A percentile compares a stretch with the other conserved stretches of the same genome.
Evolutionary conservation across 2,797 vertebrate species (phyloP).

Genomic region (Rhinogobio ventralis): DNA sequence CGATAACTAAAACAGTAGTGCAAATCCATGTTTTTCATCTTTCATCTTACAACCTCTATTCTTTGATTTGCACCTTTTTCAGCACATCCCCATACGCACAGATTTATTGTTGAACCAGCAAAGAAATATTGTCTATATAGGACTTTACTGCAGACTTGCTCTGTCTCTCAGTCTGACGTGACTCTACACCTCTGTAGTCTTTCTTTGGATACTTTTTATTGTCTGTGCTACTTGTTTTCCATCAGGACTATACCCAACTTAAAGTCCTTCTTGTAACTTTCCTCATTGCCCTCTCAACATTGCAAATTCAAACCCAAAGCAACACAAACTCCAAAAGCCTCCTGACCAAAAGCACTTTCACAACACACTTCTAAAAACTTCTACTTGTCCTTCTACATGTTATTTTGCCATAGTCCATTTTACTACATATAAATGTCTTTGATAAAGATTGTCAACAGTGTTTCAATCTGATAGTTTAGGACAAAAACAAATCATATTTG

Average conservation of each 20-base stretch:
- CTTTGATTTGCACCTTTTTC: conserved; percentile 12
- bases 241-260: neutral
- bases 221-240: conserved; percentile 32
- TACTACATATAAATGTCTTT: conserved; percentile 46
- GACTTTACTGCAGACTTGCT: conserved; percentile 29
- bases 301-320: conserved; percentile 66
- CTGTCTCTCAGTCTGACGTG: conserved; percentile 42
- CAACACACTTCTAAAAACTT: conserved; percentile 54
- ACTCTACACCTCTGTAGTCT: conserved; percentile 26
- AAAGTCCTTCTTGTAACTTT: conserved; percentile 66
- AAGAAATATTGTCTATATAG: neutral
- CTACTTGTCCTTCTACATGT: conserved; percentile 58
- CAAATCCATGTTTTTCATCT: conserved; percentile 3
- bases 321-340: conserved; percentile 66
- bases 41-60: conserved; percentile 4
- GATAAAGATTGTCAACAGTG: conserved; percentile 17
- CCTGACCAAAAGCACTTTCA: conserved; percentile 43
- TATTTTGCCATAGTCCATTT: conserved; percentile 51
- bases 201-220: conserved; percentile 21
- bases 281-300: conserved; percentile 66
- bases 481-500: conserved; percentile 32
- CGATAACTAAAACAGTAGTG: conserved; percentile 31
- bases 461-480: conserved; percentile 56
- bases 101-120: neutral
- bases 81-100: conserved; percentile 6